These are phyloP conservation scores for Drosophila quinaria DNA, from an alignment of 2,888 invertebrate genomes.

Conservation along the genomic window DNA sequence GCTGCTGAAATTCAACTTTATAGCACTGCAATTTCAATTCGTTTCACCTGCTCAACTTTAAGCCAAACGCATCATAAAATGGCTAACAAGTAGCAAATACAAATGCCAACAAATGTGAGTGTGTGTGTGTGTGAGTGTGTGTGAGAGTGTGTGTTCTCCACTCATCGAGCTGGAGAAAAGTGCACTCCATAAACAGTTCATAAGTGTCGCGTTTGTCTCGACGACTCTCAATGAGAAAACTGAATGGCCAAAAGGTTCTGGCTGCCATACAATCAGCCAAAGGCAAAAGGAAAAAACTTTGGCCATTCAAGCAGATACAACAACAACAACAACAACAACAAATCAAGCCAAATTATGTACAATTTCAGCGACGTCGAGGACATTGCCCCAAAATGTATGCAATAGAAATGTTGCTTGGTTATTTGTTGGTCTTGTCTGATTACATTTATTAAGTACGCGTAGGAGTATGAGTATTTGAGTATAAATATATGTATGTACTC, in stretches of 20 bases:
- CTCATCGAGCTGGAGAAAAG: conserved; percentile 21
- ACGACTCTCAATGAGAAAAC: conserved; percentile 32
- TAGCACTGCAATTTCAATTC: conserved; percentile 15
- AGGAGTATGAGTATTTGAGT: conserved; percentile 1
- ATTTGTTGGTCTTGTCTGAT: conserved; percentile 35
- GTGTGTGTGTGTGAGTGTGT: background rate
- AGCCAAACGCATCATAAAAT: conserved; percentile 21
- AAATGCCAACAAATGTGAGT: conserved; percentile 11
- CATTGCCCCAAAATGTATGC: conserved; percentile 81
- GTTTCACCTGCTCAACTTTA: conserved; percentile 61
- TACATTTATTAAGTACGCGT: conserved; percentile 71
- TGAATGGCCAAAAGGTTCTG: conserved; percentile 41
- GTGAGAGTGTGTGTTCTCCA: conserved; percentile 19
- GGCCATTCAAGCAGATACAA: conserved; percentile 43
- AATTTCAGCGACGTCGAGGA: conserved; percentile 70
- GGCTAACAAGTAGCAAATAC: conserved; percentile 29
- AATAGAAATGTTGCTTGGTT: conserved; percentile 55
- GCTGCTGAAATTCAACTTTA: conserved; percentile 22
- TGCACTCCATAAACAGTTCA: conserved; percentile 70
- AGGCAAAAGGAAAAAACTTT: conserved; percentile 46
- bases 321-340: conserved; percentile 34
- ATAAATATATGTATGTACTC: background rate
- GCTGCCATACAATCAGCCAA: conserved; percentile 37
- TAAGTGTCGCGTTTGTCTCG: conserved; percentile 76
- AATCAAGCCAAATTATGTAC: conserved; percentile 77